phyloP scores from a whole-genome alignment of 2,797 vertebrate genomes.

The Platalea minor region DNA sequence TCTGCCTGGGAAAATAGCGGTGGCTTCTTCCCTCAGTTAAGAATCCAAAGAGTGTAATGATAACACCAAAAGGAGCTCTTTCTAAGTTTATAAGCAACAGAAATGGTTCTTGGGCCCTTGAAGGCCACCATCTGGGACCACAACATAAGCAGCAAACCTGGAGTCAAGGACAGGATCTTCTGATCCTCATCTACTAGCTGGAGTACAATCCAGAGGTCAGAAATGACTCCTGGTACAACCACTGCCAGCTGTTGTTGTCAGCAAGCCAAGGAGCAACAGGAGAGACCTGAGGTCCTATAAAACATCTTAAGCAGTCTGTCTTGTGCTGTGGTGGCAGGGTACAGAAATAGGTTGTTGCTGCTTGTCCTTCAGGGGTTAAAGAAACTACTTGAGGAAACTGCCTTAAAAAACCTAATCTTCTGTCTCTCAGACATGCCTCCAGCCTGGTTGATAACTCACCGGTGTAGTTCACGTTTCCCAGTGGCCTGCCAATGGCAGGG shows the following conservation, averaged over 20 bases:
- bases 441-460: background rate
- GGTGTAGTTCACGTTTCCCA: background rate
- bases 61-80: background rate
- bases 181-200: background rate
- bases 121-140: background rate
- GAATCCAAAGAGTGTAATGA: background rate
- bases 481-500: background rate
- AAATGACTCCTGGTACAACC: background rate
- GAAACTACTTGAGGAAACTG: background rate
- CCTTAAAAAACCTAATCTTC: background rate
- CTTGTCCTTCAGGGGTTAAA: background rate
- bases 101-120: background rate
- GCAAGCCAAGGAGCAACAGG: background rate
- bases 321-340: background rate
- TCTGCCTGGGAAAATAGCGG: background rate
- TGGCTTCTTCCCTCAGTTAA: background rate
- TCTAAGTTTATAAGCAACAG: background rate
- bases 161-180: background rate
- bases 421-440: background rate
- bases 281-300: too few relatives aligned
- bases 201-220: background rate
- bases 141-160: background rate
- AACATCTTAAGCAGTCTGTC: too few relatives aligned
- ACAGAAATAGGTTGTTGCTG: too few relatives aligned
- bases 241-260: rapidly evolving